Percentiles rank a stretch among this genome's conserved stretches.
Conservation (phyloP, 1,140 invertebrate genomes). For the Vollenhovia emeryi region DNA sequence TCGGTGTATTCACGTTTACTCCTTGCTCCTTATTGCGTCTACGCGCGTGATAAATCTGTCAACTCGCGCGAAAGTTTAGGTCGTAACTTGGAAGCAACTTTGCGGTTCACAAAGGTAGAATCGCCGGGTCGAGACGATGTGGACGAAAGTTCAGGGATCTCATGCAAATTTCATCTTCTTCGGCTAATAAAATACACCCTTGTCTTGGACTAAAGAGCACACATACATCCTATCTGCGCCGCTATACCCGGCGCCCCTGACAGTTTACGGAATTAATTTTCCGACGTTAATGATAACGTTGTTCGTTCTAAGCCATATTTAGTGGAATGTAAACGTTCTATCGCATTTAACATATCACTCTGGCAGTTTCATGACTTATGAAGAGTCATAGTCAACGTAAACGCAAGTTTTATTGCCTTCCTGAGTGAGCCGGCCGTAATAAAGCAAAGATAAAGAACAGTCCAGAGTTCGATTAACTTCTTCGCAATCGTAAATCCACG, state of each 20-base stretch:
- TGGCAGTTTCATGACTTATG: conserved; percentile 36
- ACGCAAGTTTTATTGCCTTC: conserved; percentile 32
- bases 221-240: background rate
- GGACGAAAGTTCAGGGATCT: conserved; percentile 73
- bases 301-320: background rate
- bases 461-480: conserved; percentile 53
- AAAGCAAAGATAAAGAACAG: conserved; percentile 58
- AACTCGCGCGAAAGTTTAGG: conserved; percentile 62
- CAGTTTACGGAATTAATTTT: conserved; percentile 48
- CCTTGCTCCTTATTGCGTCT: conserved; percentile 58
- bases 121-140: conserved; percentile 19
- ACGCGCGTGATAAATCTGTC: conserved; percentile 71
- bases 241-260: background rate
- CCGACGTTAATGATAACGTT: conserved; percentile 9
- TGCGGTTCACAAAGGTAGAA: conserved; percentile 61
- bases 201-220: conserved; percentile 56
- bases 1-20: conserved; percentile 46
- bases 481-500: conserved; percentile 56
- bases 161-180: conserved; percentile 80
- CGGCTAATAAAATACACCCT: conserved; percentile 70
- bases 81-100: conserved; percentile 69
- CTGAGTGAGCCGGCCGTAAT: conserved; percentile 5
- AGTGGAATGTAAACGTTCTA: conserved; percentile 13
- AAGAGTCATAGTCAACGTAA: background rate
- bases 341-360: conserved; percentile 20